Evolutionary conservation across 2,888 invertebrate species (phyloP).

Genomic region (Pheosia tremula): DNA sequence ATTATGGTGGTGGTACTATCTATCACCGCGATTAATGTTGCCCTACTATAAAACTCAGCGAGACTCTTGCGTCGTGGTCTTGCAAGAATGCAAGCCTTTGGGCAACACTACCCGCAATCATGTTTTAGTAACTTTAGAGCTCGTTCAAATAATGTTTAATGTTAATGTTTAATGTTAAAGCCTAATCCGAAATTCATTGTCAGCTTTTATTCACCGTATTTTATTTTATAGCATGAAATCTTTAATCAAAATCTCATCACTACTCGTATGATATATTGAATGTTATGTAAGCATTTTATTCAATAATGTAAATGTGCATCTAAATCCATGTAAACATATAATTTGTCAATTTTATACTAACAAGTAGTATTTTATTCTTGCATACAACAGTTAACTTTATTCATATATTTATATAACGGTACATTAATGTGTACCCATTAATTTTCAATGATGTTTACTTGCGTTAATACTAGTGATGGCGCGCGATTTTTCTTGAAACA

Average conservation of each 20-base stretch:
- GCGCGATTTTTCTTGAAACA: not conserved
- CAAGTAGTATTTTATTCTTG: conserved; percentile 32
- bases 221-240: not conserved
- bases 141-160: too few relatives aligned
- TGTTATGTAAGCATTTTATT: conserved; percentile 16
- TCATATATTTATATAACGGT: conserved; percentile 32
- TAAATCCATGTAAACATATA: conserved; percentile 32
- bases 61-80: too few relatives aligned
- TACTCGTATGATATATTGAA: conserved; percentile 12
- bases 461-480: conserved; percentile 23
- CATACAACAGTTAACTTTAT: conserved; percentile 34
- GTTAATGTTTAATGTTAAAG: too few relatives aligned
- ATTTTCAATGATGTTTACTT: conserved; percentile 36
- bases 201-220: not conserved
- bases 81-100: too few relatives aligned
- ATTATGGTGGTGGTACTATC: too few relatives aligned
- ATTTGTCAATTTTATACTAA: conserved; percentile 32
- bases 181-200: too few relatives aligned
- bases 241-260: conserved; percentile 28
- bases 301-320: conserved; percentile 25
- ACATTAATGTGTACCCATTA: conserved; percentile 34
- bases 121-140: too few relatives aligned
- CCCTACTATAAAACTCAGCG: too few relatives aligned
- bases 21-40: too few relatives aligned
- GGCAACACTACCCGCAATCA: too few relatives aligned